Evolutionary conservation across 2,113 vertebrate genomes (phyloP).

Genomic region (Corythornis cristatus): DNA sequence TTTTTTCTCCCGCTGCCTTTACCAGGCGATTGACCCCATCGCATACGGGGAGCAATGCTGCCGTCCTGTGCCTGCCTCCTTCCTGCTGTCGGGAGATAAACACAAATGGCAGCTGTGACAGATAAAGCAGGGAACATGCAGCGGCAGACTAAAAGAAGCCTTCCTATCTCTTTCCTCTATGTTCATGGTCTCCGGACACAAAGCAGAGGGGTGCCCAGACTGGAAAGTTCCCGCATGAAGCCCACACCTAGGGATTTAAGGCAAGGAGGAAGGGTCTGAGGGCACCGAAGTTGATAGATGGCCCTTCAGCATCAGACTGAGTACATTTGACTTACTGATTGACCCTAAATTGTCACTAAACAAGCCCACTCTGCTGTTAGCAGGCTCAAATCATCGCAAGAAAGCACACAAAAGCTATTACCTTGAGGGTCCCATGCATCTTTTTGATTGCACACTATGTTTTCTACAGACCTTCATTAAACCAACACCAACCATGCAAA

Average conservation of each 20-base stretch:
- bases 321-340: too few species aligned
- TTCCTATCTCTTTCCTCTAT: rapidly evolving
- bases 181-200: not conserved
- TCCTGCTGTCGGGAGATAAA: not conserved
- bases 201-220: not conserved
- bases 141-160: rapidly evolving
- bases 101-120: not conserved
- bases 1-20: not conserved
- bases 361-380: not conserved
- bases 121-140: rapidly evolving
- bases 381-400: not conserved
- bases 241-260: not conserved
- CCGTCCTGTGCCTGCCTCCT: not conserved
- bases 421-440: rapidly evolving
- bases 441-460: rapidly evolving
- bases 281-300: rapidly evolving
- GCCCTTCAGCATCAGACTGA: not conserved
- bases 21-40: rapidly evolving
- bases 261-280: not conserved
- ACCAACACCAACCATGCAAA: not conserved
- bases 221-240: not conserved
- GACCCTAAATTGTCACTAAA: not conserved
- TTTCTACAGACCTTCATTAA: not conserved
- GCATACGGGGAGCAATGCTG: rapidly evolving
- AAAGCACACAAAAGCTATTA: not conserved